These are phyloP conservation scores for Spodoptera frugiperda DNA, from an alignment of 1,140 invertebrate species.

Conservation along the genomic window DNA sequence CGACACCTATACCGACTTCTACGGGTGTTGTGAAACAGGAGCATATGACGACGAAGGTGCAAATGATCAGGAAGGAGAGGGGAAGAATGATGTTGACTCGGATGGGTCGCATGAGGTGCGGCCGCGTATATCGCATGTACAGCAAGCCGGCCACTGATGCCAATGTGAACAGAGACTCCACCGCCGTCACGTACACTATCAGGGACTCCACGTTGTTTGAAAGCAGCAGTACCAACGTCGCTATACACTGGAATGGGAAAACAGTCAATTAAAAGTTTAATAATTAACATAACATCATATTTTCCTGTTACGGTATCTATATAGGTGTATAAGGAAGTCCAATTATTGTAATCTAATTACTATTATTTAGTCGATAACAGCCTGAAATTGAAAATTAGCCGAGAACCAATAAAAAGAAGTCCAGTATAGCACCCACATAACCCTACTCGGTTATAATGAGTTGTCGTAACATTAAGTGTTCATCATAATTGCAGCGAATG, in stretches of 20 bases:
- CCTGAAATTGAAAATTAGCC: too few species aligned
- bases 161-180: slow-evolving; percentile 97
- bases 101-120: slow-evolving; percentile 92
- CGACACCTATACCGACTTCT: slow-evolving; percentile 94
- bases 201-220: slow-evolving; percentile 95
- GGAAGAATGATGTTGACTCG: slow-evolving; percentile 92
- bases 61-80: slow-evolving; percentile 94
- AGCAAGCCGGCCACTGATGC: slow-evolving; percentile 95
- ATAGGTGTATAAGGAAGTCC: too few species aligned
- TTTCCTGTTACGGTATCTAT: too few species aligned
- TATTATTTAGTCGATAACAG: too few species aligned
- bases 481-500: neutral
- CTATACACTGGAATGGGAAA: slow-evolving; percentile 89
- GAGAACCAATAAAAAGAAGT: too few species aligned
- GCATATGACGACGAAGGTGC: slow-evolving; percentile 93
- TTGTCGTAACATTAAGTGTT: too few species aligned
- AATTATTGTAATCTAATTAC: too few species aligned
- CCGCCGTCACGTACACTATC: slow-evolving; percentile 97
- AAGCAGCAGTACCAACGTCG: slow-evolving; percentile 93
- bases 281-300: too few species aligned
- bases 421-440: too few species aligned
- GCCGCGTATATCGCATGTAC: slow-evolving; percentile 93
- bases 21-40: slow-evolving; percentile 91
- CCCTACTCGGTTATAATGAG: too few species aligned
- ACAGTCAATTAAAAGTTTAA: neutral